Evolutionary conservation across 2,797 vertebrate genomes (phyloP).

Genomic region (Todus mexicanus): DNA sequence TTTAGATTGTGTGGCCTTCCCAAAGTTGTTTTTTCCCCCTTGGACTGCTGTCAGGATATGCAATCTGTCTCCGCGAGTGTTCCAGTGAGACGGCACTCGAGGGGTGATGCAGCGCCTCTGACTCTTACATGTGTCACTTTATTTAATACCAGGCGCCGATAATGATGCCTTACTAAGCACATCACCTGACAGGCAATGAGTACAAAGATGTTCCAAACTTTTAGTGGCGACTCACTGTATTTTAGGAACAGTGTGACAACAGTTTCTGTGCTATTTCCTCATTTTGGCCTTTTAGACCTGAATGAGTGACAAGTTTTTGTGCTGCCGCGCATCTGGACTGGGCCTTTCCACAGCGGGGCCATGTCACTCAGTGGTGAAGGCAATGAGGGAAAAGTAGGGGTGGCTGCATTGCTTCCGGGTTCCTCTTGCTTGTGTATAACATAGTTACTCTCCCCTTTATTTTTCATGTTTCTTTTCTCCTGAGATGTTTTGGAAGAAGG

Average conservation of each 20-base stretch:
- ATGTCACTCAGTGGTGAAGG: background rate
- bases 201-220: background rate
- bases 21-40: slow-evolving; percentile 36
- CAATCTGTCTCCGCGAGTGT: slow-evolving; percentile 56
- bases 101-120: background rate
- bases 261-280: background rate
- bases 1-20: slow-evolving; percentile 40
- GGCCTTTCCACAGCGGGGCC: background rate
- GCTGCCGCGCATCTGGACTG: background rate
- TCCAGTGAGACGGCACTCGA: background rate
- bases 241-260: background rate
- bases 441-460: background rate
- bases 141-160: background rate
- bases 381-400: background rate
- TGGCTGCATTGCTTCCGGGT: background rate
- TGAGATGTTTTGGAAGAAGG: background rate
- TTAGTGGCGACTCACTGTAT: background rate
- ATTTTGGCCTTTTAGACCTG: background rate
- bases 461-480: background rate
- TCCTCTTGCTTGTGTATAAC: background rate
- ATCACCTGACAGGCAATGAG: background rate
- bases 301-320: background rate
- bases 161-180: accelerated
- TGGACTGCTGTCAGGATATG: slow-evolving; percentile 57
- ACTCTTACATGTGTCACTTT: background rate